These are phyloP conservation scores for Tetragonula carbonaria DNA, from an alignment of 2,888 invertebrate genomes.

Conservation along the genomic window DNA sequence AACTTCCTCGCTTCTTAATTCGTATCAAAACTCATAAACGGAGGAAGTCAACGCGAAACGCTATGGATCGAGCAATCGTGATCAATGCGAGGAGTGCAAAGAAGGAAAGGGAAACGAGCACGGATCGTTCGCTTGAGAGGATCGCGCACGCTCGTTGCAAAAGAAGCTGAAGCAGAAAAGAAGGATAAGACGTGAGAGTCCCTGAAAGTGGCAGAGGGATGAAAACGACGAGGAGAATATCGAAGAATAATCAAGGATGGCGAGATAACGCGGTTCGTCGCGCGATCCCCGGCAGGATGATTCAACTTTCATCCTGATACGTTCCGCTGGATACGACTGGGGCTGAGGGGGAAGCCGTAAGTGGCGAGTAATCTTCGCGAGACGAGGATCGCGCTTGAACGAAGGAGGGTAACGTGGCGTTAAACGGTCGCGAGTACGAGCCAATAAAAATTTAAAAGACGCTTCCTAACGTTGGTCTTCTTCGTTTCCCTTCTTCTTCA, in stretches of 20 bases:
- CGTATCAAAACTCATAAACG: not conserved
- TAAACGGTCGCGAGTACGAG: not conserved
- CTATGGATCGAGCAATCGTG: not conserved
- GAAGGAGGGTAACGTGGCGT: not conserved
- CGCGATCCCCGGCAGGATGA: conserved; percentile 26
- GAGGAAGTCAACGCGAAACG: not conserved
- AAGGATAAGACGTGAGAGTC: not conserved
- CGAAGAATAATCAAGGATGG: conserved; percentile 47
- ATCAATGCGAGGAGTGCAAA: not conserved
- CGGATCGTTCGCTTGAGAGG: not conserved
- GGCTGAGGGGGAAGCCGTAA: conserved; percentile 30
- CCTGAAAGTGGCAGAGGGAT: not conserved
- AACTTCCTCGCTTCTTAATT: too few relatives aligned
- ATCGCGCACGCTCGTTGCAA: too few relatives aligned
- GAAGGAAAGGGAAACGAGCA: not conserved
- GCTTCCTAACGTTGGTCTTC: too few relatives aligned
- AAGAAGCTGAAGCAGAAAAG: not conserved
- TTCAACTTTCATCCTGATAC: conserved; percentile 55
- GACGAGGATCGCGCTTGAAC: not conserved
- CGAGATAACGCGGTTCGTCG: conserved; percentile 48
- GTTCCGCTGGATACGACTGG: conserved; percentile 21
- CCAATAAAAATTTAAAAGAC: conserved; percentile 15
- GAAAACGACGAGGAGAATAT: not conserved
- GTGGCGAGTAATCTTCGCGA: conserved; percentile 43
- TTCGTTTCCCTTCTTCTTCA: not conserved